Conservation (phyloP, 2,888 invertebrate genomes). For the Cybosia mesomella region DNA sequence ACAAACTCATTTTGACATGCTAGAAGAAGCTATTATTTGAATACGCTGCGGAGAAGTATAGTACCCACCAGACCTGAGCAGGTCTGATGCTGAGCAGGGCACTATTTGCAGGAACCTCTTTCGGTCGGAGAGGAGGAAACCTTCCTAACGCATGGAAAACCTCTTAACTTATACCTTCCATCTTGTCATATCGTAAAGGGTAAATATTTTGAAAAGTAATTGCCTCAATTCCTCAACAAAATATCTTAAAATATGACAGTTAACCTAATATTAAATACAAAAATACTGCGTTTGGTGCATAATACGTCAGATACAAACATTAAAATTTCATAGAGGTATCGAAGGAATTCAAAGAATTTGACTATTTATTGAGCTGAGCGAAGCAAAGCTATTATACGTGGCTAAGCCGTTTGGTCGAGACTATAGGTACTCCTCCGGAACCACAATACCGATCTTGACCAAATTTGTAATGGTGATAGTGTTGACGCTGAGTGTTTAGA, state of each 20-base stretch:
- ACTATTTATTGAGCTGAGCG: no score
- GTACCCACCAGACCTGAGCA: not conserved
- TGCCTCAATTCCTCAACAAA: no score
- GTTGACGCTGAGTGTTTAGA: no score
- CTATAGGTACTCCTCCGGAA: no score
- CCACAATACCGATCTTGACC: no score
- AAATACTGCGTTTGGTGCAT: not conserved
- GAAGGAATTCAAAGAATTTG: no score
- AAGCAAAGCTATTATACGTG: no score
- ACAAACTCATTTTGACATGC: no score
- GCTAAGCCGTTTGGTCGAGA: no score
- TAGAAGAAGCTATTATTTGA: not conserved
- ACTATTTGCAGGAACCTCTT: not conserved
- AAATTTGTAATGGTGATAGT: no score
- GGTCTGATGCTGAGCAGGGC: no score
- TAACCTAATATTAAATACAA: not conserved
- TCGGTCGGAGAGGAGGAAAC: not conserved
- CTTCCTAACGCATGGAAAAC: not conserved
- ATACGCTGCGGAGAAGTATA: not conserved
- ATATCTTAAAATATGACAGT: not conserved
- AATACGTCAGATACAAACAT: not conserved
- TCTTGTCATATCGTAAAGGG: not conserved
- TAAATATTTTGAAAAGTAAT: not conserved
- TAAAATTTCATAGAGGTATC: no score
- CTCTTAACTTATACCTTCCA: not conserved